Evolutionary conservation across 2,888 invertebrate species (phyloP).

Genomic region (Drosophila fulvimacula): DNA sequence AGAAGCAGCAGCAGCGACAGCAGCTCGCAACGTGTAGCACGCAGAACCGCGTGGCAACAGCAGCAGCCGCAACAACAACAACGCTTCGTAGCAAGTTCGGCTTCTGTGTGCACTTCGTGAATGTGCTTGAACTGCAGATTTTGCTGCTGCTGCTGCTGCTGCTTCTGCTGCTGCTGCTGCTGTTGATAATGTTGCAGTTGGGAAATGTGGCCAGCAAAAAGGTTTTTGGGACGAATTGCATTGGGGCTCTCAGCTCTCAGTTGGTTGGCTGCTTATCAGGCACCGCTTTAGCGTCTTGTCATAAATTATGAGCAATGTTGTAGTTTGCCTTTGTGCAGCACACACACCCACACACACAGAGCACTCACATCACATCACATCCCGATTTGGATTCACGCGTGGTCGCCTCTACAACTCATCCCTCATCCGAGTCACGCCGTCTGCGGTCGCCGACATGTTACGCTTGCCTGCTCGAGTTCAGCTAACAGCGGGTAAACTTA

Average conservation of each 20-base stretch:
- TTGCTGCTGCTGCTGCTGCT: conserved; percentile 38
- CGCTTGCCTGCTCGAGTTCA: conserved; percentile 62
- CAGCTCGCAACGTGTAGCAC: conserved; percentile 63
- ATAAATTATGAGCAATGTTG: conserved; percentile 65
- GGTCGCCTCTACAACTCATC: conserved; percentile 71
- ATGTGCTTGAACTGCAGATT: conserved; percentile 51
- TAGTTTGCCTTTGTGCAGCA: conserved; percentile 13
- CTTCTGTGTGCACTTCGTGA: conserved; percentile 56
- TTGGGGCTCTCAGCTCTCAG: conserved; percentile 10
- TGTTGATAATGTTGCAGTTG: conserved; percentile 45
- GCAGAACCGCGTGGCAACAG: conserved; percentile 57
- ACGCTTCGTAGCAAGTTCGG: conserved; percentile 58
- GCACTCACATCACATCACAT: conserved; percentile 12
- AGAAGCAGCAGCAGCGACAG: conserved; percentile 27
- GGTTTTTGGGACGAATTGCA: conserved; percentile 33
- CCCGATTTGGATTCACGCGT: conserved; percentile 51
- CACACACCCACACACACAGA: conserved; percentile 37
- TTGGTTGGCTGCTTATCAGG: conserved; percentile 62
- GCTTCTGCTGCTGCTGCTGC: conserved; percentile 4
- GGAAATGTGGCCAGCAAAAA: conserved; percentile 44
- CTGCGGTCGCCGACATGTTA: conserved; percentile 70
- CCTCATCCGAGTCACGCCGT: conserved; percentile 70
- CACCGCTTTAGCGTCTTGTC: conserved; percentile 63
- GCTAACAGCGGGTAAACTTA: conserved; percentile 56
- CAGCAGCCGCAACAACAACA: conserved; percentile 39